Evolutionary conservation across 1,140 invertebrate genomes (phyloP), one percentile per base, ranked within the genome.

Genomic region (Trichonephila clavata): DNA sequence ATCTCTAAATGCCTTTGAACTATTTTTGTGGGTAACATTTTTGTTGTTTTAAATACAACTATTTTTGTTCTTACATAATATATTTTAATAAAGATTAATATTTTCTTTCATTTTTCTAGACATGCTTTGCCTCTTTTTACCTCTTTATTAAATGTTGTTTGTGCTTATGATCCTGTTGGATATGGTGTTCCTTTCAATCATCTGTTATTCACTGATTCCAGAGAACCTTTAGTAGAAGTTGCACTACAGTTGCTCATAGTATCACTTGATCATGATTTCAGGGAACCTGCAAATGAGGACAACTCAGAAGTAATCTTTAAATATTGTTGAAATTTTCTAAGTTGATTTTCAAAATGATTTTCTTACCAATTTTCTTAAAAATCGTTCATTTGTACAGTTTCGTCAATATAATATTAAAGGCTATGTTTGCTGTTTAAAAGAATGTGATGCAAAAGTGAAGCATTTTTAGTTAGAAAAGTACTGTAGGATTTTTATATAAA

Each of bases 81-180:
- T 84, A 96, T 96, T 93, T 96, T 95, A n/a, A 96, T 96, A 90
- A 97, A 97, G 95, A 77, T n/a, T 20, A 18, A 4, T 87, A 16
- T 63, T 39, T 89, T 68, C 24, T n/a, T 10, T 21, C 10, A 27
- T 80, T 84, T 77, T 77, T 94, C 21, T 39, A 96, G 97, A 81
- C 99, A 99, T 96, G 99, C 99, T 13, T 96, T 99, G 86, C 99
- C 99, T 0, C 97, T 99, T 95, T 99, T 99, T 95, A 99, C 99
- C 0, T 99, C 99, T 0, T 96, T 99, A 1, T 96, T 99, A 93
- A 99, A 99, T 96, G 98, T 98, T 3, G 98, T 99, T 24, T 99
- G 98, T 96, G 97, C 98, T 0, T 99, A 99, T 96, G 98, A 99
- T 96, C 99, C 99, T 0, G 98, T 99, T 50, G 99, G 99, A 7